These are phyloP conservation scores for Neotragus moschatus DNA, from an alignment of 2,113 vertebrate species.

Conservation along the genomic window DNA sequence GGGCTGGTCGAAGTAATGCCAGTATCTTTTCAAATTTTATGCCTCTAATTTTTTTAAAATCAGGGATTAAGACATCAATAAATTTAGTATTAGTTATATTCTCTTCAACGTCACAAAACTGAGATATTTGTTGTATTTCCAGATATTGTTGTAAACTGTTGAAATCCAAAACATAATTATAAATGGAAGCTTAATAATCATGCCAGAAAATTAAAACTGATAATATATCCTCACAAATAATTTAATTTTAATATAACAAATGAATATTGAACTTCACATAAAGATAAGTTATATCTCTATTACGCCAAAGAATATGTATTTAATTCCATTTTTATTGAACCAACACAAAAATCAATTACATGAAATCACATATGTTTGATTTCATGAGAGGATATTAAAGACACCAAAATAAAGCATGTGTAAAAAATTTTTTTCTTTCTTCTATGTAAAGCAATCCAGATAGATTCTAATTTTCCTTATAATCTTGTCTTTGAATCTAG, in stretches of 20 bases:
- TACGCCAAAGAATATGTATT: neutral
- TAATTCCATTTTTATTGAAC: neutral
- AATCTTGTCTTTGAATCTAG: neutral
- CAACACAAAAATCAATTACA: neutral
- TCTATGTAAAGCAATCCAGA: neutral
- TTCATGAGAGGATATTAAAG: neutral
- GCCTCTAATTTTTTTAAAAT: constrained; percentile 38
- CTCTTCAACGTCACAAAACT: constrained; percentile 52
- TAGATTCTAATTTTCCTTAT: neutral
- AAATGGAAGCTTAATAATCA: neutral
- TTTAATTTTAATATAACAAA: neutral
- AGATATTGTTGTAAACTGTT: constrained; percentile 55
- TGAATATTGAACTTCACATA: neutral
- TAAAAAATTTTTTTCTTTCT: neutral
- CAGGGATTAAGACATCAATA: constrained; percentile 56
- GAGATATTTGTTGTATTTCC: constrained; percentile 35
- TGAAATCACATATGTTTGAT: neutral
- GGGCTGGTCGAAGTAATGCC: constrained; percentile 54
- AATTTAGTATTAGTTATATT: neutral
- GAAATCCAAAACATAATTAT: constrained; percentile 36
- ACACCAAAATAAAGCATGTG: neutral
- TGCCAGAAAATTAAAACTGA: neutral
- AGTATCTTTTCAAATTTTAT: constrained; percentile 49
- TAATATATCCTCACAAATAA: neutral
- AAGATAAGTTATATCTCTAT: neutral